Conservation (phyloP, 2,888 invertebrate genomes). For the Diarsia mendica region DNA sequence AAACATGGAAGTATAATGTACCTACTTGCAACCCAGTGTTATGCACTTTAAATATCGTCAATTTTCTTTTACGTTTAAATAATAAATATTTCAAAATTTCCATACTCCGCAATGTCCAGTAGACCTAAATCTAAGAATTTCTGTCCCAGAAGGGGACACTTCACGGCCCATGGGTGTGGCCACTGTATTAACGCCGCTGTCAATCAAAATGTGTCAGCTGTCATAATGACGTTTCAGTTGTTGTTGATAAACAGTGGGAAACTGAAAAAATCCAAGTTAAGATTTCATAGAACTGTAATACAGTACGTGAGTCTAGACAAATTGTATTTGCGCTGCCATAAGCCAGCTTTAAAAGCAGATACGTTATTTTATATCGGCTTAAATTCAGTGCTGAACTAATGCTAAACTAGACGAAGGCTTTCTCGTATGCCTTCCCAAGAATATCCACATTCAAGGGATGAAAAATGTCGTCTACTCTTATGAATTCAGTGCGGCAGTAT, state of each 20-base stretch:
- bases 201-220: not conserved
- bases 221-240: slow-evolving; percentile 26
- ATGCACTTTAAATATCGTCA: too few species aligned
- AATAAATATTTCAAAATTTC: too few species aligned
- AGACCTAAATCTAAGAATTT: not conserved
- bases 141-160: not conserved
- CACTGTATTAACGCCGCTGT: not conserved
- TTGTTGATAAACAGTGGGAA: slow-evolving; percentile 51
- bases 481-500: slow-evolving; percentile 77
- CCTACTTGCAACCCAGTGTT: not conserved
- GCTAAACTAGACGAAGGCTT: not conserved
- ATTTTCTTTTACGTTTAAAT: too few species aligned
- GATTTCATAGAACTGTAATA: not conserved
- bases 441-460: slow-evolving; percentile 6
- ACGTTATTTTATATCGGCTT: not conserved
- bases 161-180: not conserved
- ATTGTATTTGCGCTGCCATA: not conserved
- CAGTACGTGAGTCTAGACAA: not conserved
- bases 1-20: not conserved
- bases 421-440: not conserved
- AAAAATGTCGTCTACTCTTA: slow-evolving; percentile 57
- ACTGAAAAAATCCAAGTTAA: slow-evolving; percentile 3
- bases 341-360: not conserved
- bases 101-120: not conserved
- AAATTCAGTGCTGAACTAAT: not conserved